Percentiles rank a stretch among this genome's conserved stretches.
These are phyloP conservation scores for Poecilia velifera DNA, from an alignment of 2,797 vertebrate species.

Conservation along the genomic window DNA sequence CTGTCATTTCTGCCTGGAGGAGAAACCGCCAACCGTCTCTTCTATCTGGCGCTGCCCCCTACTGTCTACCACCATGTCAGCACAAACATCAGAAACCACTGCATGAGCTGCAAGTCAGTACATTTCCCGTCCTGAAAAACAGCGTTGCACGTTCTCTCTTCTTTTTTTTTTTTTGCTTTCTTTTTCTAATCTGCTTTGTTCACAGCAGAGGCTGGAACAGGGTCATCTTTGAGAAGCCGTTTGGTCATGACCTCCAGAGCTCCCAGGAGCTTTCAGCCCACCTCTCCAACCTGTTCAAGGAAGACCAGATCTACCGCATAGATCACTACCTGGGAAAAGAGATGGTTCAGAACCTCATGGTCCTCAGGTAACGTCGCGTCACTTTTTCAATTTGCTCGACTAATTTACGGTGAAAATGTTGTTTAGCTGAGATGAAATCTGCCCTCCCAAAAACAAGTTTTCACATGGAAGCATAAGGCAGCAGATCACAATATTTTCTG, in stretches of 20 bases:
- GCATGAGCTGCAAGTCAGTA: constrained; percentile 83
- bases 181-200: constrained; percentile 23
- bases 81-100: constrained; percentile 83
- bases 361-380: constrained; percentile 82
- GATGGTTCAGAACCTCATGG: constrained; percentile 98
- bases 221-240: constrained; percentile 92
- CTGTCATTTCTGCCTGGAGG: constrained; percentile 82
- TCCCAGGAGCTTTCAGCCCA: constrained; percentile 88
- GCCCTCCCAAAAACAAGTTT: not conserved
- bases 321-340: constrained; percentile 97
- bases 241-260: constrained; percentile 89
- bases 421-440: not conserved
- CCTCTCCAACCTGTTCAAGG: constrained; percentile 85
- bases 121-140: constrained; percentile 21
- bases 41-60: constrained; percentile 91
- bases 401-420: not conserved
- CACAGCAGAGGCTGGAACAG: constrained; percentile 88
- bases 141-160: not conserved
- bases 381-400: not conserved
- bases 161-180: not conserved
- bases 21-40: constrained; percentile 82
- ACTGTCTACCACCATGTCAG: constrained; percentile 88
- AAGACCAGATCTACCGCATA: constrained; percentile 94
- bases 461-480: not conserved
- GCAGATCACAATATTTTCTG: not conserved